phyloP scores from a whole-genome alignment of 1,140 invertebrate species.

The Conus betulinus region DNA sequence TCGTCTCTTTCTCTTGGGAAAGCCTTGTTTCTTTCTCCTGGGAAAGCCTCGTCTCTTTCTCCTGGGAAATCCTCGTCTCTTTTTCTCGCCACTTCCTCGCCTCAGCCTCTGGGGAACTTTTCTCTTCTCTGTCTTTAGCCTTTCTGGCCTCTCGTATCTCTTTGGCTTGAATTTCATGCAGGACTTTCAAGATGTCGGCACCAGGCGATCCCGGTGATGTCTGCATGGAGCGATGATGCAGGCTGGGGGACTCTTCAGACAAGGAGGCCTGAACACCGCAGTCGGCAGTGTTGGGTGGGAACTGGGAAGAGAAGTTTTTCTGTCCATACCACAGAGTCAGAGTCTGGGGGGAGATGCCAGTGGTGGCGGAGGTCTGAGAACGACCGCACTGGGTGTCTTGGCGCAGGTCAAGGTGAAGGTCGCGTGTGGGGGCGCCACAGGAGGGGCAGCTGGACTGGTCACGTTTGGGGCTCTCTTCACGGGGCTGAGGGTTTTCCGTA shows the following conservation, averaged over 20 bases:
- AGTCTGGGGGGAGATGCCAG: constrained; percentile 63
- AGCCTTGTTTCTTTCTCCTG: background rate
- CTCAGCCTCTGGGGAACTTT: background rate
- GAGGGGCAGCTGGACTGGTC: background rate
- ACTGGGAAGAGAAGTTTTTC: constrained; percentile 70
- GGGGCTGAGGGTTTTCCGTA: background rate
- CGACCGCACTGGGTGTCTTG: constrained; percentile 37
- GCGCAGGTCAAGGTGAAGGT: constrained; percentile 29
- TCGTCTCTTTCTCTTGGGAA: background rate
- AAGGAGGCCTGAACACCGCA: constrained; percentile 67
- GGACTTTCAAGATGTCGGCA: constrained; percentile 60
- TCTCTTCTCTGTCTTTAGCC: background rate
- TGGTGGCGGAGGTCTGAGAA: constrained; percentile 43
- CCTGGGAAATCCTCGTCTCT: background rate
- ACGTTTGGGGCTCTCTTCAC: background rate
- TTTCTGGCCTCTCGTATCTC: constrained; percentile 22
- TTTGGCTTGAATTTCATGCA: constrained; percentile 55
- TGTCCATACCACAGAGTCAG: constrained; percentile 69
- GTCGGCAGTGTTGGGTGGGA: constrained; percentile 69
- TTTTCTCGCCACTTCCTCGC: background rate
- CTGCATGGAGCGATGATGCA: constrained; percentile 56
- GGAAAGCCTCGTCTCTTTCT: background rate
- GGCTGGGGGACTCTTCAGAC: constrained; percentile 33
- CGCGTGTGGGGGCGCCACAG: background rate
- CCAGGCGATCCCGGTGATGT: constrained; percentile 58